These are phyloP conservation scores for Bovichtus variegatus DNA, from an alignment of 2,797 vertebrate species.

Conservation along the genomic window DNA sequence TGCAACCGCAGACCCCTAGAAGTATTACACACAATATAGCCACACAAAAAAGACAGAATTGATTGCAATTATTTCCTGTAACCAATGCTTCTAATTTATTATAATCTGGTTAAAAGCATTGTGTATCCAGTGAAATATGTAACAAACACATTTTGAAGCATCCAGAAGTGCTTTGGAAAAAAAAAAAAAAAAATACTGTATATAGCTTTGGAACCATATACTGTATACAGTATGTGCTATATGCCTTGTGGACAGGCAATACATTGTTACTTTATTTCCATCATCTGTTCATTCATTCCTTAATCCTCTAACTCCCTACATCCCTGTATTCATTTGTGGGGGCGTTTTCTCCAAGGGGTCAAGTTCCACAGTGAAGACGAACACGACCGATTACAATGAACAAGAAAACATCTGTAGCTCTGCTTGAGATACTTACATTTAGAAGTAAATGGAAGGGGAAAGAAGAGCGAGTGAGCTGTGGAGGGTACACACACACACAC, in stretches of 20 bases:
- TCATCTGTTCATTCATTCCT: neutral
- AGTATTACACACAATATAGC: too few relatives aligned
- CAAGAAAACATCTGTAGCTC: neutral
- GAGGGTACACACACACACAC: neutral
- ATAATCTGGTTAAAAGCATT: too few relatives aligned
- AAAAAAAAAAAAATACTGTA: neutral
- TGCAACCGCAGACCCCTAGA: too few relatives aligned
- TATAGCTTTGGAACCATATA: neutral
- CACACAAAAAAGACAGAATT: too few relatives aligned
- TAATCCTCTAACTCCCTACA: neutral
- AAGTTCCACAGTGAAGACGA: neutral
- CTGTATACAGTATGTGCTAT: neutral
- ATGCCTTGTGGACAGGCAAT: neutral
- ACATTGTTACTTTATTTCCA: neutral
- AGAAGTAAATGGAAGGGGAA: neutral
- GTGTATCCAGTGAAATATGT: neutral
- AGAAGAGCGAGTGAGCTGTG: neutral
- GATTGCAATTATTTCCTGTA: too few relatives aligned
- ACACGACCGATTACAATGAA: neutral
- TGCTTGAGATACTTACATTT: conserved; percentile 1
- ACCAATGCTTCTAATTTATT: too few relatives aligned
- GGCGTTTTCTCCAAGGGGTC: neutral
- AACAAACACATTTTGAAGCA: too few relatives aligned
- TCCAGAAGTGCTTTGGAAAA: too few relatives aligned
- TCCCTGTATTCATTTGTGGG: neutral